Evolutionary conservation across 2,797 vertebrate genomes (phyloP).

Genomic region (Microchirus variegatus): DNA sequence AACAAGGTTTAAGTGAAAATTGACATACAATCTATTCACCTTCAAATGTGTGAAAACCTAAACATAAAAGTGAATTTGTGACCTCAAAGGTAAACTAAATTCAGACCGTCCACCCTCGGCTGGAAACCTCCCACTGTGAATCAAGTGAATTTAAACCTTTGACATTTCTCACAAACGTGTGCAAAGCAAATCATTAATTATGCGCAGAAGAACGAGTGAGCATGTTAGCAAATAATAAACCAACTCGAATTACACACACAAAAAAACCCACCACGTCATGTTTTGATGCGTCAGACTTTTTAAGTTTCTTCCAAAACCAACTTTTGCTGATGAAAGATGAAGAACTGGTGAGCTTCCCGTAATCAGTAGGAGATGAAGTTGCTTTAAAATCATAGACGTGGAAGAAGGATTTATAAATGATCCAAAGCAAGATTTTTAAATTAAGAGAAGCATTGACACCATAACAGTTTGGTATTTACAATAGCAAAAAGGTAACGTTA

Average conservation of each 20-base stretch:
- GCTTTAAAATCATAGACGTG: slow-evolving; percentile 34
- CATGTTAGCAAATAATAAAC: neutral
- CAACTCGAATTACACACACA: neutral
- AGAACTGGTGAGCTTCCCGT: slow-evolving; percentile 1
- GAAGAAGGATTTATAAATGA: slow-evolving; percentile 34
- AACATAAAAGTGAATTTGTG: neutral
- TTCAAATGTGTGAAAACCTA: slow-evolving; percentile 4
- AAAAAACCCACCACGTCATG: neutral
- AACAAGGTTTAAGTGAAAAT: neutral
- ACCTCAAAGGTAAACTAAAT: neutral
- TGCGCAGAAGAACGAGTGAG: neutral
- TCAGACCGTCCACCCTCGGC: neutral
- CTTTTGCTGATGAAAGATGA: slow-evolving; percentile 28
- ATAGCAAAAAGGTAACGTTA: slow-evolving; percentile 63
- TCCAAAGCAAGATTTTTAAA: slow-evolving; percentile 47
- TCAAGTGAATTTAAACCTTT: neutral
- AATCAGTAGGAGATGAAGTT: slow-evolving; percentile 38
- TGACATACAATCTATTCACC: slow-evolving; percentile 2
- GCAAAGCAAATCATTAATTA: neutral
- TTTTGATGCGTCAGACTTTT: slow-evolving; percentile 13
- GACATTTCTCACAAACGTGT: neutral
- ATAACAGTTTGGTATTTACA: slow-evolving; percentile 69
- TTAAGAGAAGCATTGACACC: slow-evolving; percentile 52
- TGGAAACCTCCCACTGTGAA: neutral
- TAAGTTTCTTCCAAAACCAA: slow-evolving; percentile 46